phyloP scores from a whole-genome alignment of 2,797 vertebrate species.

The Acanthornis magna region DNA sequence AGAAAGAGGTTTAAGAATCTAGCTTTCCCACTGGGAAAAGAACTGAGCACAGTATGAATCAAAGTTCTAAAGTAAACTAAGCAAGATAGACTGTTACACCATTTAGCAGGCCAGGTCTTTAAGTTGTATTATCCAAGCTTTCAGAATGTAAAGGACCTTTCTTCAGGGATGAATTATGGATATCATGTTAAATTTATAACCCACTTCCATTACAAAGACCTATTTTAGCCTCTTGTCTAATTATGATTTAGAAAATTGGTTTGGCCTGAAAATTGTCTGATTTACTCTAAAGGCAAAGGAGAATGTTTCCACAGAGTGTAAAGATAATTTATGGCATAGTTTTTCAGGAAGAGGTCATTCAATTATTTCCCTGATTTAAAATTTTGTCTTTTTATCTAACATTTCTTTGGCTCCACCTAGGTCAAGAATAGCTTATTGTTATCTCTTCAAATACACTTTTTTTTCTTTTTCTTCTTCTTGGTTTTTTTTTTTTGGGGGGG shows the following conservation, averaged over 20 bases:
- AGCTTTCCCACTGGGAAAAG: slow-evolving; percentile 68
- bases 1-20: slow-evolving; percentile 68
- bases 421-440: neutral
- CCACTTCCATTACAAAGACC: slow-evolving; percentile 59
- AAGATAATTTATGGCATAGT: slow-evolving; percentile 61
- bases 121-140: slow-evolving; percentile 67
- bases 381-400: slow-evolving; percentile 35
- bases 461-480: accelerated
- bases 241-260: slow-evolving; percentile 69
- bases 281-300: slow-evolving; percentile 65
- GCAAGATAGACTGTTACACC: slow-evolving; percentile 63
- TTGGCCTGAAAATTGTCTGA: slow-evolving; percentile 64
- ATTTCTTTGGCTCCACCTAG: slow-evolving; percentile 13
- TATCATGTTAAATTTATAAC: slow-evolving; percentile 67
- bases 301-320: slow-evolving; percentile 56
- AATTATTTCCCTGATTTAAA: slow-evolving; percentile 46
- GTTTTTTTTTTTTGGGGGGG: accelerated
- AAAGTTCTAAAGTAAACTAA: slow-evolving; percentile 74
- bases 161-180: slow-evolving; percentile 67
- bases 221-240: slow-evolving; percentile 63
- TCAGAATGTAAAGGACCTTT: slow-evolving; percentile 61
- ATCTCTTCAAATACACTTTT: neutral
- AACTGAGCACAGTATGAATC: slow-evolving; percentile 69
- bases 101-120: slow-evolving; percentile 60
- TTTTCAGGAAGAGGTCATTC: slow-evolving; percentile 56